Percentiles rank a stretch among this genome's conserved stretches.
phyloP scores from a whole-genome alignment of 2,113 vertebrate genomes.

The Psittacula cyanocephala region DNA sequence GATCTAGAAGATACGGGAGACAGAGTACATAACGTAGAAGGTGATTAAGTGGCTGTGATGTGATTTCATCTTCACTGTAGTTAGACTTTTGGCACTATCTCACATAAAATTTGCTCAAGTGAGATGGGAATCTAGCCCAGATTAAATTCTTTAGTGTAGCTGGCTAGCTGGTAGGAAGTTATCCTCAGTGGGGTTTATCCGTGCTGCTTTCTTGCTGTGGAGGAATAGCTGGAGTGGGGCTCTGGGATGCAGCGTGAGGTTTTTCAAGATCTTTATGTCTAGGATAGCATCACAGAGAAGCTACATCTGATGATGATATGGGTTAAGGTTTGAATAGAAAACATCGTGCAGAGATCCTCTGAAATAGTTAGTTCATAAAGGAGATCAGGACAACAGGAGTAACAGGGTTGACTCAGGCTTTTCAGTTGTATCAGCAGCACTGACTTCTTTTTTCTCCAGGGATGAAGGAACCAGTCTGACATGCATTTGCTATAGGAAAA shows the following conservation, averaged over 20 bases:
- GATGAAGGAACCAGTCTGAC: neutral
- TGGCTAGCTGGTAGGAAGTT: neutral
- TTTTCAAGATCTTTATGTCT: neutral
- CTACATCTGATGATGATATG: neutral
- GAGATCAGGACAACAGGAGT: neutral
- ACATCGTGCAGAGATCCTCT: neutral
- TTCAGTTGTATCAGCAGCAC: neutral
- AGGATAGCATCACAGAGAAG: neutral
- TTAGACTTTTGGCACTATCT: neutral
- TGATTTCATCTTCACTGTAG: neutral
- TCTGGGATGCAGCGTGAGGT: neutral
- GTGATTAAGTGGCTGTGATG: neutral
- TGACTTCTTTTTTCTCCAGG: neutral
- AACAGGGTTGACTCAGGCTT: neutral
- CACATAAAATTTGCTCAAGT: neutral
- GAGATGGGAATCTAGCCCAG: neutral
- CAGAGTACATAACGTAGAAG: fast-evolving
- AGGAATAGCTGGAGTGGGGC: neutral
- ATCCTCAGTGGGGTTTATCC: neutral
- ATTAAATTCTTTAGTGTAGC: neutral
- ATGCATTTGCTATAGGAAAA: neutral
- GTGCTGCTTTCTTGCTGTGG: neutral
- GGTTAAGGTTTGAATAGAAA: neutral
- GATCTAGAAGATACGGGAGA: neutral
- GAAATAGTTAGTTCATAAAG: neutral